These are phyloP conservation scores for Salvelinus alpinus DNA, from an alignment of 2,113 vertebrate species.

Conservation along the genomic window DNA sequence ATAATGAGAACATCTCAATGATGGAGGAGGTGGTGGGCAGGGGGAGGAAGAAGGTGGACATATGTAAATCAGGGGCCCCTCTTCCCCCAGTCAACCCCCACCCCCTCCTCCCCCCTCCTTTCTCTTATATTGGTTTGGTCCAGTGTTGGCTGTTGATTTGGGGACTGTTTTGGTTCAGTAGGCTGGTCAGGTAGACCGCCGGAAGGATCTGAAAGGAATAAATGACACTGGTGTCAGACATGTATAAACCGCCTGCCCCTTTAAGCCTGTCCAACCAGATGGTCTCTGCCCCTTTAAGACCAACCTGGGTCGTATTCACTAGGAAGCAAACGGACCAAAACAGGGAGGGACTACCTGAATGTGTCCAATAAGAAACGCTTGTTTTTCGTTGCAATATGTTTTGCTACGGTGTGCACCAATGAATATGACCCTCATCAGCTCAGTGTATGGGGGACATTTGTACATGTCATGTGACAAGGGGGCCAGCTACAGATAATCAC, in stretches of 20 bases:
- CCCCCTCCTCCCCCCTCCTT: neutral
- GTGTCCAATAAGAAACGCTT: too few species aligned
- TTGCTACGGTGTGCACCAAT: too few species aligned
- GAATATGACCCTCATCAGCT: conserved; percentile 5
- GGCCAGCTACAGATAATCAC: conserved; percentile 26
- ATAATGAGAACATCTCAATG: conserved; percentile 53
- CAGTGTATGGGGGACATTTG: neutral
- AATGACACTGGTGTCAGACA: conserved; percentile 8
- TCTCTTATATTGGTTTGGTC: conserved; percentile 11
- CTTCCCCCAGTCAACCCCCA: conserved; percentile 31
- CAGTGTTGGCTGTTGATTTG: conserved; percentile 40
- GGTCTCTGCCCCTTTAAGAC: conserved; percentile 2
- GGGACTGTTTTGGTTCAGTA: conserved; percentile 11
- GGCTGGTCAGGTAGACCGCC: neutral
- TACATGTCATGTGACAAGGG: conserved; percentile 30
- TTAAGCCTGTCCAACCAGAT: too few species aligned
- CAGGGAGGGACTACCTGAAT: too few species aligned
- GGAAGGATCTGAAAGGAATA: conserved; percentile 25
- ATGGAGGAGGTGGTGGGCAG: neutral
- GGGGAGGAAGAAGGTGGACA: neutral
- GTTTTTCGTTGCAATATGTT: too few species aligned
- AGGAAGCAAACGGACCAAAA: too few species aligned
- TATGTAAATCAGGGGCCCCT: conserved; percentile 28
- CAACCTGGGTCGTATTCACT: neutral
- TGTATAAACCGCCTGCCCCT: conserved; percentile 18